A percentile compares a stretch with the other conserved stretches of the same genome.
Evolutionary conservation across 2,888 invertebrate genomes (phyloP).

Genomic region (Sclerodermus sp.): DNA sequence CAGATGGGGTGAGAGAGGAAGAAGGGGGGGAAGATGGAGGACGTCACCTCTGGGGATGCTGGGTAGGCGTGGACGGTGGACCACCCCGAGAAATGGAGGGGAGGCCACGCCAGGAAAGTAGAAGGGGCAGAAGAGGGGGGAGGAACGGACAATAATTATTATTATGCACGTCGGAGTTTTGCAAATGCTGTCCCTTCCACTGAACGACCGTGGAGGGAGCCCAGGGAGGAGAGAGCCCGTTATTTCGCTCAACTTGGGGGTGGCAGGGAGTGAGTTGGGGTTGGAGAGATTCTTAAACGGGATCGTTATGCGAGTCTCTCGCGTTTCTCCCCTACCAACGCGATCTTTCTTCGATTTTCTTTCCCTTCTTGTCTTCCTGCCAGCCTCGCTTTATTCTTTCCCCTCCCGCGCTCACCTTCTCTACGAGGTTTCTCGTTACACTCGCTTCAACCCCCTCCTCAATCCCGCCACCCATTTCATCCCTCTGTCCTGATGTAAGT

Average conservation of each 20-base stretch:
- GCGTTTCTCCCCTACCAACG: constrained; percentile 19
- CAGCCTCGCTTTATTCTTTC: constrained; percentile 7
- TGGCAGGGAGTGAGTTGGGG: constrained; percentile 13
- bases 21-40: constrained; percentile 15
- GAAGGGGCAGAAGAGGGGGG: constrained; percentile 26
- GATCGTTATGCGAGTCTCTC: constrained; percentile 53
- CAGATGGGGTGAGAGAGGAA: constrained; percentile 11
- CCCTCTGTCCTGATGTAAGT: not conserved
- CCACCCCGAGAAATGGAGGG: constrained; percentile 34
- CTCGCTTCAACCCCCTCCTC: not conserved
- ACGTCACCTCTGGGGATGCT: constrained; percentile 33
- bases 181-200: constrained; percentile 41
- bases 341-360: constrained; percentile 19
- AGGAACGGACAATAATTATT: constrained; percentile 43
- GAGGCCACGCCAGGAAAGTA: constrained; percentile 30
- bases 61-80: constrained; percentile 43
- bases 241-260: constrained; percentile 20
- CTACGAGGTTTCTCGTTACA: not conserved
- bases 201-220: constrained; percentile 9
- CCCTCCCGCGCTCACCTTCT: constrained; percentile 1
- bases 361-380: not conserved
- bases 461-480: constrained; percentile 12
- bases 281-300: constrained; percentile 50
- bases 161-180: constrained; percentile 49
- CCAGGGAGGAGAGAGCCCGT: constrained; percentile 25